Percentiles rank a stretch among this genome's conserved stretches.
These are phyloP conservation scores for Prosapia bicincta DNA, from an alignment of 2,888 invertebrate species.

Conservation along the genomic window DNA sequence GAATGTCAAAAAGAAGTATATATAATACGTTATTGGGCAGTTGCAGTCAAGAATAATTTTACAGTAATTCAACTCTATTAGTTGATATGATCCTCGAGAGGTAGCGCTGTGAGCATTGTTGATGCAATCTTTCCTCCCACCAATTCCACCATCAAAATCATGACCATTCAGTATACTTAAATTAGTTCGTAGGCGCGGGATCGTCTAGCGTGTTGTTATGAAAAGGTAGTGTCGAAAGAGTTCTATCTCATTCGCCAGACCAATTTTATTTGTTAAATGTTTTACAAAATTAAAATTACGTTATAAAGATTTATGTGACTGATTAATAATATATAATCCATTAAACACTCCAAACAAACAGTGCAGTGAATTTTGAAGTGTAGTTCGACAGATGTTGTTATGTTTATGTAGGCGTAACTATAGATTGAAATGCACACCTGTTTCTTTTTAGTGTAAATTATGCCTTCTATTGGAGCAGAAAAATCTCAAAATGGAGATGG, in stretches of 20 bases:
- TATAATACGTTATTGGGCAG: no score
- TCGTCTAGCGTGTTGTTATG: not conserved
- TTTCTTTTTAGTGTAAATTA: slow-evolving; percentile 13
- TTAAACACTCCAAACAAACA: not conserved
- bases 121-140: not conserved
- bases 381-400: not conserved
- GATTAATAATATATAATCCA: not conserved
- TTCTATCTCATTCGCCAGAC: not conserved
- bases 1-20: no score
- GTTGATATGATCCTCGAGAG: no score
- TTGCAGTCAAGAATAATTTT: no score
- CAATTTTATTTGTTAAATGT: not conserved
- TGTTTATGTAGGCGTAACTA: not conserved
- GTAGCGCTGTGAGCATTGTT: not conserved
- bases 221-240: not conserved
- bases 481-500: slow-evolving; percentile 35
- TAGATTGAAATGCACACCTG: slow-evolving; percentile 7
- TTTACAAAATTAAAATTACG: not conserved
- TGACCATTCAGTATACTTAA: not conserved
- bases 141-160: not conserved
- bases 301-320: not conserved
- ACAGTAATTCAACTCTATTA: no score
- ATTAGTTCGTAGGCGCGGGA: not conserved
- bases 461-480: slow-evolving; percentile 24
- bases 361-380: not conserved